phyloP scores from a whole-genome alignment of 2,888 invertebrate genomes.

The Tenthredo amoena region DNA sequence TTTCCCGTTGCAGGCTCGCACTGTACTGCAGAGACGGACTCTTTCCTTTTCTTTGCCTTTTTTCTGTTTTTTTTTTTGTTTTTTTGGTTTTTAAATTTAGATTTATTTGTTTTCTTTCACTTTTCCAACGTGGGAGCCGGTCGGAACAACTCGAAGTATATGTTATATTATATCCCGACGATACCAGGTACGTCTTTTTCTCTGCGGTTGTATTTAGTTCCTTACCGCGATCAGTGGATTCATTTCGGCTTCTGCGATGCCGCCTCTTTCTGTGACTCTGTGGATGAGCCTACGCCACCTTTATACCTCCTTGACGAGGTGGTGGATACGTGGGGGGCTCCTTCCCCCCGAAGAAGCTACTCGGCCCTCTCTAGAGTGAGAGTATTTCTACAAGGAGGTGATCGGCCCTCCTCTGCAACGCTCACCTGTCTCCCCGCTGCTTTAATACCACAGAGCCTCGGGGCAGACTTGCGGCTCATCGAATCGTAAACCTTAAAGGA shows the following conservation, averaged over 20 bases:
- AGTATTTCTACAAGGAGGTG: conserved; percentile 72
- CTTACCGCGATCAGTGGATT: conserved; percentile 78
- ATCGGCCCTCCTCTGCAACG: conserved; percentile 56
- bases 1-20: conserved; percentile 15
- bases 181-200: background rate
- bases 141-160: conserved; percentile 6
- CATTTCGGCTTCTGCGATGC: conserved; percentile 77
- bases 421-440: conserved; percentile 25
- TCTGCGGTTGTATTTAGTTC: conserved; percentile 61
- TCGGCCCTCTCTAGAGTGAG: conserved; percentile 72
- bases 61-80: background rate
- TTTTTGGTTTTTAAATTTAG: background rate
- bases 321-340: conserved; percentile 64
- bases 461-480: background rate
- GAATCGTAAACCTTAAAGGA: background rate
- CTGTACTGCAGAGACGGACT: conserved; percentile 12
- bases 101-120: conserved; percentile 33
- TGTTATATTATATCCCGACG: conserved; percentile 23
- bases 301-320: conserved; percentile 73
- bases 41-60: background rate
- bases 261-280: conserved; percentile 77
- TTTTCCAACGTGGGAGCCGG: conserved; percentile 15
- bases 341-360: conserved; percentile 73
- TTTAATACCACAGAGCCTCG: background rate
- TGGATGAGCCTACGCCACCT: conserved; percentile 74